Evolutionary conservation across 1,140 invertebrate genomes (phyloP).

Genomic region (Euwallacea similis): DNA sequence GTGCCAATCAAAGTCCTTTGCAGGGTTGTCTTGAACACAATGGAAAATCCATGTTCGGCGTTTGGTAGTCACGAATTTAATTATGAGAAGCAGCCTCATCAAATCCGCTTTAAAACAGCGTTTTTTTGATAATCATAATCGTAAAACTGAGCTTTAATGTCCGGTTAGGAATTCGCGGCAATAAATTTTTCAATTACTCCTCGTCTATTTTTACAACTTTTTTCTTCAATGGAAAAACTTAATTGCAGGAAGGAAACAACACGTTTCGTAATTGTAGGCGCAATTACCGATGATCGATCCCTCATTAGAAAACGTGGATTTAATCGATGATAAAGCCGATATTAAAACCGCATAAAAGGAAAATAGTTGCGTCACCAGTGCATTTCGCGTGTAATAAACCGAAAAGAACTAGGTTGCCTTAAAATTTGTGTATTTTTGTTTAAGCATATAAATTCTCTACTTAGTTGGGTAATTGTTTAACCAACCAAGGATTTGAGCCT

Average conservation of each 20-base stretch:
- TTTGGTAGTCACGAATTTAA: too few species aligned
- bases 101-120: too few species aligned
- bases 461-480: neutral
- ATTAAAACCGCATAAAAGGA: neutral
- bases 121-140: neutral
- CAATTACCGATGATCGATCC: neutral
- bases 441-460: neutral
- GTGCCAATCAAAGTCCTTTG: too few species aligned
- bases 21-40: too few species aligned
- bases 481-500: neutral
- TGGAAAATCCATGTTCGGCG: too few species aligned
- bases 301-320: neutral
- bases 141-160: neutral
- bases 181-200: too few species aligned
- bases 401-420: neutral
- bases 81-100: too few species aligned
- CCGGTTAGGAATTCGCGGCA: too few species aligned
- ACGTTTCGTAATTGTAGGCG: neutral
- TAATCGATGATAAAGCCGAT: constrained; percentile 2
- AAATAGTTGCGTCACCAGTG: constrained; percentile 1
- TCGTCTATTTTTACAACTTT: neutral
- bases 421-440: neutral
- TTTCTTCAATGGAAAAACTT: neutral
- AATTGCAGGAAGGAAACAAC: neutral
- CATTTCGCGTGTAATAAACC: neutral